Evolutionary conservation across 1,140 invertebrate species (phyloP), one percentile per base, ranked within the genome.

Genomic region (Watersipora subatra): DNA sequence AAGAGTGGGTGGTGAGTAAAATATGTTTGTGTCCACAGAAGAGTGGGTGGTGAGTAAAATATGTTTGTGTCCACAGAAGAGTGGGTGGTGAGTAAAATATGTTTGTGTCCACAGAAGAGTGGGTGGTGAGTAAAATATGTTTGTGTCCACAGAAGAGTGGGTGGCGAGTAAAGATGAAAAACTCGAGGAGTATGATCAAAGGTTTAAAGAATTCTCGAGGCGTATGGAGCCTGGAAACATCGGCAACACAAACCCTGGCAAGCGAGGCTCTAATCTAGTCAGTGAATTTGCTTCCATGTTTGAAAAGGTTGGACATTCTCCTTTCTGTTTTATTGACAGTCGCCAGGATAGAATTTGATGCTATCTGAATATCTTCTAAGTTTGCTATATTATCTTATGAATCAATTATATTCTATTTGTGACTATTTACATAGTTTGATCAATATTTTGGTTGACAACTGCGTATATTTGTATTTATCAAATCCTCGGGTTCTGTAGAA

Each of bases 251-350:
- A 46, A 46, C 34, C 34, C 34, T 46, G 34, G 34, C 7, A 46
- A 46, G 12, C 57, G 86, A 64, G 88, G 89, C 7, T 84, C 85
- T 69, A 91, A 91, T 79, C 91, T 91, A 80, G 90, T 92, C n/a
- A 89, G 88, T 28, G 86, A 87, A 29, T 89, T 92, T 83, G 89
- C 89, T 25, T 88, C 89, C 67, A 88, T 89, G 73, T 46, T 46
- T 46, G 34, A 46, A 46, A 7, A 46, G 34, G 34, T 46, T 7
- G 34, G 34, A n/a, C 34, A 46, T 46, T 46, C 34, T n/a, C 34
- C 34, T 7, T 46, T n/a, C n/a, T n/a, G n/a, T n/a, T 46, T n/a
- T 46, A 46, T 12, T n/a, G 34, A 12, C 34, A 46, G 34, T 46
- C n/a, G n/a, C 7, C 34, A 12, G n/a, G n/a, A 46, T 46, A 46